phyloP scores from a whole-genome alignment of 92 coral and sea anemone genomes.

The Epizoanthus rinbou region DNA sequence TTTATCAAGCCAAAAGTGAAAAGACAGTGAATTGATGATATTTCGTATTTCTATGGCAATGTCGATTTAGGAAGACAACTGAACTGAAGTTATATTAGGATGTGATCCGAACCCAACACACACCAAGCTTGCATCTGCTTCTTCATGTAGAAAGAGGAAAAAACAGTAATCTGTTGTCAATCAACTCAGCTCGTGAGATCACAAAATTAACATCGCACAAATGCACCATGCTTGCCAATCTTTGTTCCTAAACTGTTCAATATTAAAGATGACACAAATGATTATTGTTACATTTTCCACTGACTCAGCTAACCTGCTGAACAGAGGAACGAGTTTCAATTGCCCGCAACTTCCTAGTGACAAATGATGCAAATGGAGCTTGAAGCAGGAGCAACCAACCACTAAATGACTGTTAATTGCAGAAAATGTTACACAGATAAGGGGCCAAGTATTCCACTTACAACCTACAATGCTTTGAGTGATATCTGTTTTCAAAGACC shows the following conservation, averaged over 20 bases:
- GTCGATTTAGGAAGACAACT: neutral
- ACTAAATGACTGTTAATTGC: neutral
- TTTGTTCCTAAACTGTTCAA: slow-evolving; percentile 3
- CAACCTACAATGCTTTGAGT: neutral
- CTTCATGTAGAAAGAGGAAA: neutral
- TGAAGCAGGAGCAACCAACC: neutral
- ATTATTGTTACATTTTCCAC: neutral
- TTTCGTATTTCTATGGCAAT: no score
- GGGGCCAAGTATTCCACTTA: neutral
- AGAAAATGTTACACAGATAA: neutral
- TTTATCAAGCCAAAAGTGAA: neutral
- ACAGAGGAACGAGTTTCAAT: neutral
- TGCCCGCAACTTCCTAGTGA: neutral
- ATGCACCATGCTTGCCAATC: neutral
- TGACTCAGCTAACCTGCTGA: neutral
- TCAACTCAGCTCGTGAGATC: neutral
- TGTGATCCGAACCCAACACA: neutral
- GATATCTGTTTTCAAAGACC: neutral
- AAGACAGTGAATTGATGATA: no score
- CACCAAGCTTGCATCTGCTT: neutral
- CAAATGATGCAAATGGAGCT: neutral
- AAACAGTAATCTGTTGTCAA: neutral
- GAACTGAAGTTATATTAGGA: neutral
- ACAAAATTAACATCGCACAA: slow-evolving; percentile 18
- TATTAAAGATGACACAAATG: slow-evolving; percentile 9